Evolutionary conservation across 2,113 vertebrate genomes (phyloP).

Genomic region (Bagarius yarrelli): DNA sequence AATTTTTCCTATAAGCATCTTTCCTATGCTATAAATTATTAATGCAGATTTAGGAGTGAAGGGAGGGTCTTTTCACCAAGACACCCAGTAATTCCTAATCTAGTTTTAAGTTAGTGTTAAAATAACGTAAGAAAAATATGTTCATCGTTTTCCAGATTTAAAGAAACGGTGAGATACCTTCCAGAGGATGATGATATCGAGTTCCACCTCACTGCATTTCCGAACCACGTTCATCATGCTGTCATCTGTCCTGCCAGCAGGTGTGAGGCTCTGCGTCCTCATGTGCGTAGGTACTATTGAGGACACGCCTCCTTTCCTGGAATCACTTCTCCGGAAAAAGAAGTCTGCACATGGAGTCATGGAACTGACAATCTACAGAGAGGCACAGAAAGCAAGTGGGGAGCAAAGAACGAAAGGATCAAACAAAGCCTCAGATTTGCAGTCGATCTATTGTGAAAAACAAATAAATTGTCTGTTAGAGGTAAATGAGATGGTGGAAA

Average conservation of each 20-base stretch:
- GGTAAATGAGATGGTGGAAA: not conserved
- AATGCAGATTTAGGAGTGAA: not conserved
- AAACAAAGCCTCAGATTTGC: not conserved
- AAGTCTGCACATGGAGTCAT: constrained; percentile 95
- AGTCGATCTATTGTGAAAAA: not conserved
- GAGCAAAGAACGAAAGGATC: not conserved
- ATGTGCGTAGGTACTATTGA: constrained; percentile 42
- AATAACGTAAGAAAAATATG: not conserved
- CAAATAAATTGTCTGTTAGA: not conserved
- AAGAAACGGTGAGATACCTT: constrained; percentile 74
- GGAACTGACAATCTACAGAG: constrained; percentile 86
- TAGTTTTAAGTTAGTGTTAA: too few species aligned
- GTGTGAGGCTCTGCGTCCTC: constrained; percentile 32
- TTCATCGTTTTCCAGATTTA: not conserved
- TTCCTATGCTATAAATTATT: not conserved
- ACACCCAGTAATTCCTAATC: too few species aligned
- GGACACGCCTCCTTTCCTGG: constrained; percentile 61
- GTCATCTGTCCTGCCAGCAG: constrained; percentile 51
- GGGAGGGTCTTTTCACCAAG: not conserved
- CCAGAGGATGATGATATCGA: constrained; percentile 90
- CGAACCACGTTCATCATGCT: constrained; percentile 72
- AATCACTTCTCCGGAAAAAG: constrained; percentile 82
- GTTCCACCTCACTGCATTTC: constrained; percentile 86
- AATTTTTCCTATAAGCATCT: not conserved
- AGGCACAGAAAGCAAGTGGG: not conserved